phyloP scores from a whole-genome alignment of 2,888 invertebrate genomes.

The Invenusta paracnida region DNA sequence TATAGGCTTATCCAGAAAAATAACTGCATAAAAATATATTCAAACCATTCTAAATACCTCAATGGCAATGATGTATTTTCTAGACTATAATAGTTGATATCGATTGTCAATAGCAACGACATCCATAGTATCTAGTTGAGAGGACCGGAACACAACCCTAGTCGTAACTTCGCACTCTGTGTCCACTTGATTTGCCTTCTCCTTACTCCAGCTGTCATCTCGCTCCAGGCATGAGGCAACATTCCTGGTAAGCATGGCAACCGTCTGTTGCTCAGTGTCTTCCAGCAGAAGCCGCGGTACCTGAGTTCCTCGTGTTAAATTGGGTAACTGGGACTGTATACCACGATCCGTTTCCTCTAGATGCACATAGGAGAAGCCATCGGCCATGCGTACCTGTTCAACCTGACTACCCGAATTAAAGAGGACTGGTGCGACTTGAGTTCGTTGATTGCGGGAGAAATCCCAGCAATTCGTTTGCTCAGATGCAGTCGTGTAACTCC shows the following conservation, averaged over 20 bases:
- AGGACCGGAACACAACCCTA: not conserved
- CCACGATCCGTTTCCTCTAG: not conserved
- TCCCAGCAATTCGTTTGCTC: not conserved
- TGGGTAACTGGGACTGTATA: not conserved
- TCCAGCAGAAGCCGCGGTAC: not conserved
- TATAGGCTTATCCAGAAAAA: too few relatives aligned
- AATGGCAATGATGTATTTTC: not conserved
- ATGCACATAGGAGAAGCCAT: not conserved
- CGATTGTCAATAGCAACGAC: not conserved
- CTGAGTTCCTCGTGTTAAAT: not conserved
- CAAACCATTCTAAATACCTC: too few relatives aligned
- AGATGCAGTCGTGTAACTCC: not conserved
- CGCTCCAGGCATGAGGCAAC: not conserved
- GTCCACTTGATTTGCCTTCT: not conserved
- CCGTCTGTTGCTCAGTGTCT: not conserved
- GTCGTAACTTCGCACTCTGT: not conserved
- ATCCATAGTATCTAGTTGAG: not conserved
- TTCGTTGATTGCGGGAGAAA: not conserved
- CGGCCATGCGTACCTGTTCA: not conserved
- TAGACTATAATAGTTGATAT: too few relatives aligned
- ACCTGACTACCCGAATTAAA: not conserved
- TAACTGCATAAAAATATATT: too few relatives aligned
- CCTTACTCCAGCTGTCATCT: not conserved
- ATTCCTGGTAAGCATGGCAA: not conserved
- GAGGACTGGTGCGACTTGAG: not conserved